Evolutionary conservation across 2,113 vertebrate species (phyloP).

Genomic region (Lagopus leucura): DNA sequence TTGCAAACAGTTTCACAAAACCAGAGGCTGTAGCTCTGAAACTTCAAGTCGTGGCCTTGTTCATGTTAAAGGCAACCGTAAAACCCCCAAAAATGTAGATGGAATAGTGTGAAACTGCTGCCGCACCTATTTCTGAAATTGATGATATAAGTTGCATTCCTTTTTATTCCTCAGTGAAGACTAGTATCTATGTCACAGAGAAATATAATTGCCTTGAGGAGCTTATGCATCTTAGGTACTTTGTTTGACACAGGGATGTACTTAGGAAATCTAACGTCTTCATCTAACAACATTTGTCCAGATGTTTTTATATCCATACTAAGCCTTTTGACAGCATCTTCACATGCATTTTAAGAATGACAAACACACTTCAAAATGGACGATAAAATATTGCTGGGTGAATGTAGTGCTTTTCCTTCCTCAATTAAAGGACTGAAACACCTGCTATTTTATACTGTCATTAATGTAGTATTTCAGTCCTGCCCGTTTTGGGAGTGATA

Average conservation of each 20-base stretch:
- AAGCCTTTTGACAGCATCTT: not conserved
- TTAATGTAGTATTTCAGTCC: not conserved
- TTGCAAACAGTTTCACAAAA: not conserved
- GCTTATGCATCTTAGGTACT: not conserved
- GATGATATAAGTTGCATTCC: not conserved
- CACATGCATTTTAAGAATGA: conserved; percentile 23
- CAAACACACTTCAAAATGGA: conserved; percentile 1
- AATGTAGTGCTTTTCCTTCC: not conserved
- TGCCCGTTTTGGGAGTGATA: not conserved
- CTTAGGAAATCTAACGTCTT: not conserved
- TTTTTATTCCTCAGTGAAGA: not conserved
- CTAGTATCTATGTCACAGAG: not conserved
- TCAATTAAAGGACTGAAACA: not conserved
- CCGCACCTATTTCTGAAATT: not conserved
- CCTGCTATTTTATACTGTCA: not conserved
- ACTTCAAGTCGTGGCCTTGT: not conserved
- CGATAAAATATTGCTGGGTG: not conserved
- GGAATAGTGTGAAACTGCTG: not conserved
- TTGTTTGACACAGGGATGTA: not conserved
- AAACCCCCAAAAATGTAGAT: not conserved
- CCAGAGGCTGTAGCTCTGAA: not conserved
- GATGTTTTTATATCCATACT: not conserved
- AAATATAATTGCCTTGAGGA: not conserved
- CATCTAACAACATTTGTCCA: conserved; percentile 1
- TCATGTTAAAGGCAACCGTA: not conserved